Conservation (phyloP, 92 coral and sea anemone species). For the Palythoa grandiflora region DNA sequence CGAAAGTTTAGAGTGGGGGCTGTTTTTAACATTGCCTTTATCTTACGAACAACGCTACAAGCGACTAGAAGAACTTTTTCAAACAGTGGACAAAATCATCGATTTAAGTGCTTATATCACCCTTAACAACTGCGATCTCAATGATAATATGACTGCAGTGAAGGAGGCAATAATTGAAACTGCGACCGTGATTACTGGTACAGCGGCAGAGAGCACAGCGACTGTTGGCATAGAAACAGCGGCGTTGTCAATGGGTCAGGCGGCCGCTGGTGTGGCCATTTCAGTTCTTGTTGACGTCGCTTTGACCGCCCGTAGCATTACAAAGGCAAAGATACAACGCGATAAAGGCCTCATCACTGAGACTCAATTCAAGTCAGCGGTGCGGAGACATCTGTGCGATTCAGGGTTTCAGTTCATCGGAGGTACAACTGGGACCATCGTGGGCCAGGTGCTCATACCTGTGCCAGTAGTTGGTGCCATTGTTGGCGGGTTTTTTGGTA, state of each 20-base stretch:
- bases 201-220: conserved; percentile 99
- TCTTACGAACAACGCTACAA: conserved; percentile 59
- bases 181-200: conserved; percentile 94
- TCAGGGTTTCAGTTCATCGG: conserved; percentile 97
- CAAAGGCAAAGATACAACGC: conserved; percentile 90
- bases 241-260: conserved; percentile 96
- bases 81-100: conserved; percentile 80
- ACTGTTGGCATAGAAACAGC: conserved; percentile 99
- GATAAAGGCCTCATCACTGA: conserved; percentile 90
- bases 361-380: conserved; percentile 83
- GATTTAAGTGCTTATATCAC: conserved; percentile 71
- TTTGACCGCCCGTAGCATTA: conserved; percentile 91
- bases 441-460: conserved; percentile 99
- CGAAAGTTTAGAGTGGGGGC: conserved; percentile 68
- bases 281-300: conserved; percentile 95
- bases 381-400: conserved; percentile 88
- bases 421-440: conserved; percentile 99
- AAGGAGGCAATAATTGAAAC: conserved; percentile 93
- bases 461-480: conserved; percentile 99
- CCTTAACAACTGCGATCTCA: conserved; percentile 65
- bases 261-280: conserved; percentile 97
- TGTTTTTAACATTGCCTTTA: conserved; percentile 69
- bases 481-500: conserved; percentile 98
- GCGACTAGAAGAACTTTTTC: conserved; percentile 76
- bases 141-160: conserved; percentile 70